phyloP scores from a whole-genome alignment of 1,140 invertebrate species.

The Eumaeus atala region DNA sequence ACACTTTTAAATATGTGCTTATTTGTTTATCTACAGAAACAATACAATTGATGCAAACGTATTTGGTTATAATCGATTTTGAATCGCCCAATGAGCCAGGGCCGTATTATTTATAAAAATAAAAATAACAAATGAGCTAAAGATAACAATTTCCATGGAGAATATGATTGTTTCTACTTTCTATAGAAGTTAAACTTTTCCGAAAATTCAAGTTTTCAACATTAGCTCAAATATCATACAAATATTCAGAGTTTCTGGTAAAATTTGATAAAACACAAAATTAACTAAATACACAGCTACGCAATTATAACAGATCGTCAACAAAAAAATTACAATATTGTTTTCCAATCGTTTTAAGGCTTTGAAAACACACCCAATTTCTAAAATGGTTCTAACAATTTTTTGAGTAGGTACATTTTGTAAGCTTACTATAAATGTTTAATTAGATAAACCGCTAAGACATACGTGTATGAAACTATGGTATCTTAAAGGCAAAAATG shows the following conservation, averaged over 20 bases:
- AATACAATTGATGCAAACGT: conserved; percentile 31
- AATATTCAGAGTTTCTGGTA: too few relatives aligned
- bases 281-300: not conserved
- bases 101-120: too few relatives aligned
- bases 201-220: too few relatives aligned
- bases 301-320: too few relatives aligned
- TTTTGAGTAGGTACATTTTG: not conserved
- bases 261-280: too few relatives aligned
- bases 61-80: conserved; percentile 26
- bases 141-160: too few relatives aligned
- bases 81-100: not conserved
- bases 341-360: conserved; percentile 6
- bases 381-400: not conserved
- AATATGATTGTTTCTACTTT: too few relatives aligned
- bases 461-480: not conserved
- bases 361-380: not conserved
- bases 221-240: too few relatives aligned
- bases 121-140: too few relatives aligned
- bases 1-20: conserved; percentile 52
- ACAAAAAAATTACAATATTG: not conserved
- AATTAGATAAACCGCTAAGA: not conserved
- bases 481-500: not conserved
- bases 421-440: not conserved
- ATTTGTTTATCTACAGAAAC: conserved; percentile 43
- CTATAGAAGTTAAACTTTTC: too few relatives aligned